Evolutionary conservation across 2,113 vertebrate species (phyloP).

Genomic region (Deroptyus accipitrinus): DNA sequence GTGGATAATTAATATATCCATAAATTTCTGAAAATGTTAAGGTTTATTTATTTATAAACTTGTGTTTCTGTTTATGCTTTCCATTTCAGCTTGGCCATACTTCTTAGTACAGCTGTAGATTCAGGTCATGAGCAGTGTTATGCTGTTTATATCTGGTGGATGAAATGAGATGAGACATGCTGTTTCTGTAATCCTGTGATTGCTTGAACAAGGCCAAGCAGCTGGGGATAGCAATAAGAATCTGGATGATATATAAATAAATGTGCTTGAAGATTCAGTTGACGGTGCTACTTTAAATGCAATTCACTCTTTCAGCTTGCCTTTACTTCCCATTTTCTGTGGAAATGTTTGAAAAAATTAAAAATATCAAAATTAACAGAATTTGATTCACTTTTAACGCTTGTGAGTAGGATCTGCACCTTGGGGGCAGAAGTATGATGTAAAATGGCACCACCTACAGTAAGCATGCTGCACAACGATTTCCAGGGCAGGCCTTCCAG

Average conservation of each 20-base stretch:
- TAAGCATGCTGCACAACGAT: neutral
- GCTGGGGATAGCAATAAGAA: neutral
- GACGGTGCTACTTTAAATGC: neutral
- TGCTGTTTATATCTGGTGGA: neutral
- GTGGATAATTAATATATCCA: neutral
- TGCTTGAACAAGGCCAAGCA: neutral
- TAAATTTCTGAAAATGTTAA: neutral
- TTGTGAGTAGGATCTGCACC: neutral
- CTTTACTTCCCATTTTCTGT: neutral
- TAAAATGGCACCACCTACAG: accelerated
- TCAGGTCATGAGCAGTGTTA: neutral
- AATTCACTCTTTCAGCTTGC: neutral
- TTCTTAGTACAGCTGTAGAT: neutral
- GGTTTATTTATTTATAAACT: neutral
- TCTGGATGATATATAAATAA: neutral
- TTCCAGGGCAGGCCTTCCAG: neutral
- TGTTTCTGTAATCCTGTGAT: neutral
- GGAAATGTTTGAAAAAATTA: neutral
- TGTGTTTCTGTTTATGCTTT: neutral
- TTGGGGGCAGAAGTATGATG: neutral
- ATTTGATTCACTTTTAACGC: neutral
- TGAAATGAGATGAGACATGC: neutral
- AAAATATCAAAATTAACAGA: neutral
- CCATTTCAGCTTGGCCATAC: neutral
- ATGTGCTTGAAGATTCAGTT: neutral